These are phyloP conservation scores for Bombus pascuorum DNA, from an alignment of 1,140 invertebrate genomes.

Conservation along the genomic window DNA sequence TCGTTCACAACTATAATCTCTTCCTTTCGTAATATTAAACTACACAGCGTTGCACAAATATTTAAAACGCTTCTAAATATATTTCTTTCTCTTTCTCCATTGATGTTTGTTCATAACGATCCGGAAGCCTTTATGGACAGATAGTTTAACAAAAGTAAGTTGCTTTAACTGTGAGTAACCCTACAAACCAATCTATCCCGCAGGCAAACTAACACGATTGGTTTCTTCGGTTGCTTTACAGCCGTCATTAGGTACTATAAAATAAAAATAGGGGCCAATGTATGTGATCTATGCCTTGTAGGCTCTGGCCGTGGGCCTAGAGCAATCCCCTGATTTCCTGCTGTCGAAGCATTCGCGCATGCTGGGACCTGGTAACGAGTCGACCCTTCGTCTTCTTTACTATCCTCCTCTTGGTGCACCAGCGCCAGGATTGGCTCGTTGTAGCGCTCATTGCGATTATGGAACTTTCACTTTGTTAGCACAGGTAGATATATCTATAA, in stretches of 20 bases:
- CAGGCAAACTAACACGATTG: conserved; percentile 28
- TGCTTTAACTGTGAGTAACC: conserved; percentile 40
- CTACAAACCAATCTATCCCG: conserved; percentile 30
- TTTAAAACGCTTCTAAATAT: background rate
- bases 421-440: conserved; percentile 84
- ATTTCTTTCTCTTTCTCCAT: background rate
- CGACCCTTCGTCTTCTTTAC: conserved; percentile 86
- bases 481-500: conserved; percentile 81
- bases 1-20: background rate
- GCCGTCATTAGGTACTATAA: conserved; percentile 33
- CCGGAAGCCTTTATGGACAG: background rate
- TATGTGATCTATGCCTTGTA: conserved; percentile 76
- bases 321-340: conserved; percentile 81
- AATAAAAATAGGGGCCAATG: conserved; percentile 49
- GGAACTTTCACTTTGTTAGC: conserved; percentile 89
- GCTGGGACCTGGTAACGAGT: conserved; percentile 85
- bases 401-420: conserved; percentile 85
- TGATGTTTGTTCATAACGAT: background rate
- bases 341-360: conserved; percentile 85
- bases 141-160: background rate
- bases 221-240: conserved; percentile 50
- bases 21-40: background rate
- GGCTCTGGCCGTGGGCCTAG: conserved; percentile 86
- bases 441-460: conserved; percentile 88
- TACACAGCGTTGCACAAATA: too few species aligned